Base-by-base conservation (phyloP, 2,888 invertebrate genomes). In the Ophion costatus region DNA sequence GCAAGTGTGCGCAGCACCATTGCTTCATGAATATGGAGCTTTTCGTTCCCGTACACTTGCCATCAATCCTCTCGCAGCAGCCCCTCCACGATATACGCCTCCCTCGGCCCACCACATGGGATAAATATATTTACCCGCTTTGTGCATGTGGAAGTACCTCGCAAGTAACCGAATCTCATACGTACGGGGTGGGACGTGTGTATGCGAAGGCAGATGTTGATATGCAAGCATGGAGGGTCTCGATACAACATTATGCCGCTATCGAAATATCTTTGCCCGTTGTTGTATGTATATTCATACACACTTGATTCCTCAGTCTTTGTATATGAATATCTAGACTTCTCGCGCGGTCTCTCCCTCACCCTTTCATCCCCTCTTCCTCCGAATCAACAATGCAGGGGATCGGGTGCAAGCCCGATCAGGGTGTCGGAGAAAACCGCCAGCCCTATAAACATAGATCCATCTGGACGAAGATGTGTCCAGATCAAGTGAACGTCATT, bases 21-120 rank as follows among this genome's bases (percentile, higher is more conserved):
- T 89, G 89, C 88, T 90, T 90, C 90, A 93, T 93, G 93, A 93
- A 93, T 93, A 93, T 93, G 93, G 91, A 93, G 90, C 88, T 89
- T 90, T 91, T 92, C 91, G 91, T 93, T 93, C 92, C 91, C 90
- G 91, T 91, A 92, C 87, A 88, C 87, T 88, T 89, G 87, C 89
- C 88, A 90, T 88, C 64, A 45, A 59, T 66, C 64, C 79, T 80
- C 75, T 38, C 17, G 22, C 14, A 11, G 69, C 59, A 51, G 59
- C 11, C 56, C 61, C 73, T 69, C 69, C 69, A 51, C 29, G 63
- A n/a, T 17, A 24, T 11, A 73, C 80, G 85, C 78, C 80, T 57
- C 51, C 76, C 76, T 67, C 63, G 64, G 88, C 86, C 78, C 70
- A 74, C 86, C 85, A 80, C 79, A 79, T 59, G 24, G 57, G 75